Conservation (phyloP, 2,797 vertebrate genomes). For the Sparus aurata region DNA sequence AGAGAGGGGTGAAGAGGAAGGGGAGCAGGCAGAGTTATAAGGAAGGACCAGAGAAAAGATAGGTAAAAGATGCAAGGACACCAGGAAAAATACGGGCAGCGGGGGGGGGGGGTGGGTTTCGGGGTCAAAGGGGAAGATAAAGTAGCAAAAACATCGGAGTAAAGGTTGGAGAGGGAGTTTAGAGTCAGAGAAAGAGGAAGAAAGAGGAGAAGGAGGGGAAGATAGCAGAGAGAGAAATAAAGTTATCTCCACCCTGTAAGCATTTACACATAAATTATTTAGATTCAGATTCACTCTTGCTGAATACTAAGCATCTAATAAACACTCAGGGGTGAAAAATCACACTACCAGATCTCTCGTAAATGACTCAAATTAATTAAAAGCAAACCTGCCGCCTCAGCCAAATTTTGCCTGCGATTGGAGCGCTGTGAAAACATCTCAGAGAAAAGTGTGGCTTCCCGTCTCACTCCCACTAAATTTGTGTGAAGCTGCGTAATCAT, state of each 20-base stretch:
- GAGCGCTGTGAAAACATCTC: slow-evolving; percentile 65
- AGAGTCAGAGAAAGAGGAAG: slow-evolving; percentile 36
- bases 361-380: slow-evolving; percentile 74
- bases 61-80: slow-evolving; percentile 5
- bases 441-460: slow-evolving; percentile 57
- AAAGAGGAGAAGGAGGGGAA: slow-evolving; percentile 56
- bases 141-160: slow-evolving; percentile 14
- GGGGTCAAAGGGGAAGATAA: slow-evolving; percentile 18
- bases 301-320: slow-evolving; percentile 81
- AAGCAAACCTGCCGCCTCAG: slow-evolving; percentile 72
- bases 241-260: slow-evolving; percentile 79
- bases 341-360: slow-evolving; percentile 74
- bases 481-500: slow-evolving; percentile 54
- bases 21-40: slow-evolving; percentile 7
- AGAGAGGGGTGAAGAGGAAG: background rate
- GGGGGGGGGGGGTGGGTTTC: background rate
- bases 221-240: slow-evolving; percentile 70
- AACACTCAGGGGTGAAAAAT: slow-evolving; percentile 82
- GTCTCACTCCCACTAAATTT: slow-evolving; percentile 30
- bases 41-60: background rate
- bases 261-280: slow-evolving; percentile 76
- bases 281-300: slow-evolving; percentile 70
- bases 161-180: slow-evolving; percentile 30
- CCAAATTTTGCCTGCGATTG: slow-evolving; percentile 59
- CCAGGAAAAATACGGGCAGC: background rate